A percentile compares a stretch with the other conserved stretches of the same genome.
Conservation (phyloP, 1,140 invertebrate species). For the Pissodes strobi region DNA sequence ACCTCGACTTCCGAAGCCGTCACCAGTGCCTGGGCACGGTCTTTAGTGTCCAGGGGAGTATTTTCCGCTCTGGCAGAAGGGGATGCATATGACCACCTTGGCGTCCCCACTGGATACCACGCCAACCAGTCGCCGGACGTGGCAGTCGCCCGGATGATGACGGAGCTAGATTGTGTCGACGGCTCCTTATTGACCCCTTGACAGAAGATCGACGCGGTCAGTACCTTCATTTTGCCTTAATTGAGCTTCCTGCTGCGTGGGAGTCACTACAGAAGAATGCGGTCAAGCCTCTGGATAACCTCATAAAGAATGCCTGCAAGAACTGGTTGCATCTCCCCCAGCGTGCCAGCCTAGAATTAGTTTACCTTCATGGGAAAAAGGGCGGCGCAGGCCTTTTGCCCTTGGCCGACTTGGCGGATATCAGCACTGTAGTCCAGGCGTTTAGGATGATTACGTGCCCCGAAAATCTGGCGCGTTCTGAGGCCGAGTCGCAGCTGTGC, state of each 20-base stretch:
- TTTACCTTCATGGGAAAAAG: constrained; percentile 28
- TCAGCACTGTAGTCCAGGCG: constrained; percentile 41
- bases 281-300: constrained; percentile 34
- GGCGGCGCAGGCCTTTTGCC: constrained; percentile 33
- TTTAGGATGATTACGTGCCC: constrained; percentile 43
- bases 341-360: constrained; percentile 43
- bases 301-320: constrained; percentile 41
- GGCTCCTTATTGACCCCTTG: constrained; percentile 50
- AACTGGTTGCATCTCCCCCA: constrained; percentile 46
- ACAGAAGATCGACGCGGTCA: constrained; percentile 53
- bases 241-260: constrained; percentile 49
- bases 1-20: no score
- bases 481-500: constrained; percentile 39
- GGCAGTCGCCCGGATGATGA: no score
- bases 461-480: constrained; percentile 27
- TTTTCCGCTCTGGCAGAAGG: no score
- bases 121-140: no score
- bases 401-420: constrained; percentile 38
- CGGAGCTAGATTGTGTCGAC: constrained; percentile 37
- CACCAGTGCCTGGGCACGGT: no score
- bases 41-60: no score
- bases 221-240: constrained; percentile 49
- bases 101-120: no score
- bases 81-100: no score
- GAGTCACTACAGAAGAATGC: constrained; percentile 31